These are phyloP conservation scores for Gymnocheta viridis DNA, from an alignment of 2,888 invertebrate species.

Conservation along the genomic window DNA sequence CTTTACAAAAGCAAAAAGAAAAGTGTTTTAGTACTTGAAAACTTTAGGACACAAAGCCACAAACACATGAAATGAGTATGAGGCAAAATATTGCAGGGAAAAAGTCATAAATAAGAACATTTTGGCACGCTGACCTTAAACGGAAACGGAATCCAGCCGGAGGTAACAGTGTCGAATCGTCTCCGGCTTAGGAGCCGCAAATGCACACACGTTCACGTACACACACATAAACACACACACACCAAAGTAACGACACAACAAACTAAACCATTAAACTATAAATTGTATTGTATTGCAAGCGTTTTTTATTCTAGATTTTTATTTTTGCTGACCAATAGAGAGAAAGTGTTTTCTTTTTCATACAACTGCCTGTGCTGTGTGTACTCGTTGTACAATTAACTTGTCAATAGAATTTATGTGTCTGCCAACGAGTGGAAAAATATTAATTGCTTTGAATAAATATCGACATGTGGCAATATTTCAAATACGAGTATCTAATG, in stretches of 20 bases:
- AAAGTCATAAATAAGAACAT: conserved; percentile 67
- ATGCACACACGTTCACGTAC: conserved; percentile 12
- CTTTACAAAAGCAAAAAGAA: conserved; percentile 10
- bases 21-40: conserved; percentile 30
- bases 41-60: conserved; percentile 1
- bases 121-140: conserved; percentile 71
- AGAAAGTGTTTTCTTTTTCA: conserved; percentile 20
- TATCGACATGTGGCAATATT: conserved; percentile 55
- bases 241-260: conserved; percentile 4
- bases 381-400: conserved; percentile 76
- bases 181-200: conserved; percentile 76
- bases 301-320: conserved; percentile 13
- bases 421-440: conserved; percentile 66
- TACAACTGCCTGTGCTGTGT: background rate
- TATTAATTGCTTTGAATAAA: conserved; percentile 64
- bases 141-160: conserved; percentile 80
- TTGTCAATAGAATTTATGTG: conserved; percentile 81
- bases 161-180: conserved; percentile 80
- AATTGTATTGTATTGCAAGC: conserved; percentile 31
- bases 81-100: conserved; percentile 50
- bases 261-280: conserved; percentile 13
- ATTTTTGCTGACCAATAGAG: conserved; percentile 64
- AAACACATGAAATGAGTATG: background rate
- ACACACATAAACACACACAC: background rate
- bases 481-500: conserved; percentile 45